These are phyloP conservation scores for Zelleria hepariella DNA, from an alignment of 2,888 invertebrate genomes.

Conservation along the genomic window DNA sequence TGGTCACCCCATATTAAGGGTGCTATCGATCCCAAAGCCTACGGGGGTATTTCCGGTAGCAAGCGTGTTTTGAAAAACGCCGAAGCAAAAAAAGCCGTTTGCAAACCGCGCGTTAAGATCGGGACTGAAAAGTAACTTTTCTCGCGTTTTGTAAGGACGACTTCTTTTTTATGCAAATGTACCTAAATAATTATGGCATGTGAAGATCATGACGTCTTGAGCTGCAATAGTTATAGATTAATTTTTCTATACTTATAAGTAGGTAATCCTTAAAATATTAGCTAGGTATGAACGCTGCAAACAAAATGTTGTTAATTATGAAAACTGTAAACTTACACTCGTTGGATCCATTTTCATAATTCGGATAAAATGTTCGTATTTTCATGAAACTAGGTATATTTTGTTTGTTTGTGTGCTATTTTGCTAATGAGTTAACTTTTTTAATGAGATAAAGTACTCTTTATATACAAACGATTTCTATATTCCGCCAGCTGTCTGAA, in stretches of 20 bases:
- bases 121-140: neutral
- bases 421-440: slow-evolving; percentile 36
- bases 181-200: too few species aligned
- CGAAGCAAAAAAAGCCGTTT: slow-evolving; percentile 70
- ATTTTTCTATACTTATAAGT: too few species aligned
- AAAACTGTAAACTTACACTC: neutral
- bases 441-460: slow-evolving; percentile 23
- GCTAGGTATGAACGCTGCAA: too few species aligned
- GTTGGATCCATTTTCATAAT: neutral
- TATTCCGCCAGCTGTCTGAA: too few species aligned
- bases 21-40: slow-evolving; percentile 61
- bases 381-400: neutral
- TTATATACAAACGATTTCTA: too few species aligned
- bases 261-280: too few species aligned
- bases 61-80: slow-evolving; percentile 68
- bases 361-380: neutral
- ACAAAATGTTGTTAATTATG: too few species aligned
- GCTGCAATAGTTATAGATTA: too few species aligned
- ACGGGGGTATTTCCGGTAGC: slow-evolving; percentile 53
- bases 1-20: slow-evolving; percentile 49
- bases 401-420: neutral
- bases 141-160: neutral
- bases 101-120: neutral
- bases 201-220: too few species aligned
- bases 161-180: too few species aligned